A percentile compares a stretch with the other conserved stretches of the same genome.
phyloP scores from a whole-genome alignment of 2,888 invertebrate genomes.

The Tortrix viridana region DNA sequence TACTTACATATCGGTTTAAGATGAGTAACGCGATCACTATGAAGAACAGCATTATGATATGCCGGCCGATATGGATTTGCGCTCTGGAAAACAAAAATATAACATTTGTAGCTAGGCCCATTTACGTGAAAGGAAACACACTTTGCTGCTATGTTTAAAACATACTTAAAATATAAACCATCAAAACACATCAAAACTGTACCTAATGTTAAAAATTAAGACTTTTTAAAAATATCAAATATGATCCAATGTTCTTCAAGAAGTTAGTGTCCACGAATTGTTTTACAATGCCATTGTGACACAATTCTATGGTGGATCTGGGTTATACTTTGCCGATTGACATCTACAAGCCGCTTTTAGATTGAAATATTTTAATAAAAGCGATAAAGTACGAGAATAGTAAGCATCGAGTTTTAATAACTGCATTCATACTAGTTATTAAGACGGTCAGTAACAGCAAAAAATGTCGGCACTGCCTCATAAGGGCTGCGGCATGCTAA shows the following conservation, averaged over 20 bases:
- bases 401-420: constrained; percentile 3
- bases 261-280: too few relatives aligned
- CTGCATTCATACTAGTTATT: constrained; percentile 4
- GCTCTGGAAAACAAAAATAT: constrained; percentile 56
- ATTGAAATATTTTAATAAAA: not conserved
- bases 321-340: too few relatives aligned
- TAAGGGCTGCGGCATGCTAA: constrained; percentile 14
- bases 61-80: constrained; percentile 63
- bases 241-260: too few relatives aligned
- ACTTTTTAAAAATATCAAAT: too few relatives aligned
- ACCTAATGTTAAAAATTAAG: too few relatives aligned
- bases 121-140: too few relatives aligned
- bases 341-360: not conserved
- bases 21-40: constrained; percentile 67
- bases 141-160: too few relatives aligned
- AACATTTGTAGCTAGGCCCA: not conserved
- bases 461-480: constrained; percentile 12
- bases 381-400: constrained; percentile 1
- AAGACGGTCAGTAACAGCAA: constrained; percentile 2
- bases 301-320: too few relatives aligned
- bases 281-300: too few relatives aligned
- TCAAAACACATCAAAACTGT: too few relatives aligned
- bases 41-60: constrained; percentile 73
- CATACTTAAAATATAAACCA: too few relatives aligned
- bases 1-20: constrained; percentile 79